Evolutionary conservation across 2,113 vertebrate species (phyloP).

Genomic region (Tachycineta bicolor): DNA sequence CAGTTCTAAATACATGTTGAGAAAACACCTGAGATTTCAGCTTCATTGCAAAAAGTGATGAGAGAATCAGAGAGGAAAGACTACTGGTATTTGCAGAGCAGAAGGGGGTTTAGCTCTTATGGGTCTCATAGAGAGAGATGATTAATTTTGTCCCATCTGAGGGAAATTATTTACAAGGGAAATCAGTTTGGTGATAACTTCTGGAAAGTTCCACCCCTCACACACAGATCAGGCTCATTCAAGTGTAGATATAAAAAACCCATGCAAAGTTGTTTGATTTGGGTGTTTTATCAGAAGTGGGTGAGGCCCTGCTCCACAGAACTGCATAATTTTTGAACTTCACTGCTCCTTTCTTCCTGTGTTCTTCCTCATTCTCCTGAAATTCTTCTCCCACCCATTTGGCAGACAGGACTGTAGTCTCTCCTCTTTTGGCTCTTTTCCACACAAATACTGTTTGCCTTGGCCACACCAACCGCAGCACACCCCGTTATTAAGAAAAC

Average conservation of each 20-base stretch:
- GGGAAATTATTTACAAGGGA: neutral
- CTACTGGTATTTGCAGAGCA: neutral
- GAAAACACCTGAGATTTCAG: neutral
- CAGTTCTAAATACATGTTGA: neutral
- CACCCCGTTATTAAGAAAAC: neutral
- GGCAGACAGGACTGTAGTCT: neutral
- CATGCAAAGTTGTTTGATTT: neutral
- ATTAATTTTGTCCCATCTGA: neutral
- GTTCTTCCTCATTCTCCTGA: neutral
- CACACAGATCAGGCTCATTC: neutral
- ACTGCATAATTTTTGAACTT: neutral
- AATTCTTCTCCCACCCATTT: neutral
- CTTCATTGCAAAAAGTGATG: neutral
- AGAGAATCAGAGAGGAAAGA: neutral
- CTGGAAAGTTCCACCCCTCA: neutral
- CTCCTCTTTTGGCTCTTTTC: neutral
- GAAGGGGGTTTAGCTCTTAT: neutral
- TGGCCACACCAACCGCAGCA: neutral
- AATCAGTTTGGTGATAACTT: neutral
- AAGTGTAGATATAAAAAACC: neutral
- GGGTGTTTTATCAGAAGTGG: neutral
- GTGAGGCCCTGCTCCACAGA: neutral
- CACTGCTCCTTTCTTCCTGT: neutral
- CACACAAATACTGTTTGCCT: neutral
- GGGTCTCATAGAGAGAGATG: rapidly evolving